Conservation (phyloP, 2,888 invertebrate species). For the Netelia fuscicornis region DNA sequence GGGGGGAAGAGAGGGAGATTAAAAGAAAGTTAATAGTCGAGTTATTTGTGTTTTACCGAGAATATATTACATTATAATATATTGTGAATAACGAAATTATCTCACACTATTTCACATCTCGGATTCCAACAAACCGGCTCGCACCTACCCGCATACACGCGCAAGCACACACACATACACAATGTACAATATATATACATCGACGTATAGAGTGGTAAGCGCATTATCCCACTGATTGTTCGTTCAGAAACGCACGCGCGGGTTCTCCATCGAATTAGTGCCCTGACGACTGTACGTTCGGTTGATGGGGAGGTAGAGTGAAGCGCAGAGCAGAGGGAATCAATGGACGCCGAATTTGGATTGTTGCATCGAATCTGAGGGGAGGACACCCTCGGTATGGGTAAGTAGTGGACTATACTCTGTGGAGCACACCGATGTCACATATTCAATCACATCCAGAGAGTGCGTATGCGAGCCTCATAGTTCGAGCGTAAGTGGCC, state of each 20-base stretch:
- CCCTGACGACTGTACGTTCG: constrained; percentile 37
- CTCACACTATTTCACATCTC: no score
- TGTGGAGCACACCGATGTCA: constrained; percentile 19
- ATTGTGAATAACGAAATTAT: no score
- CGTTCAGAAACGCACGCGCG: constrained; percentile 44
- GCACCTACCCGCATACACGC: no score
- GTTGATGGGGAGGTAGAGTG: neutral
- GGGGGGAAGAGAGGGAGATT: no score
- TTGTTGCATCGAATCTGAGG: constrained; percentile 51
- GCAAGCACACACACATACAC: no score
- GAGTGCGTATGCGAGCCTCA: constrained; percentile 33
- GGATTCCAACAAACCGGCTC: no score
- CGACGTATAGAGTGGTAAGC: no score
- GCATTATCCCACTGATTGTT: constrained; percentile 49
- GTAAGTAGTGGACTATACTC: no score
- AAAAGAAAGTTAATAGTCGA: no score
- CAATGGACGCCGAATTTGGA: constrained; percentile 60
- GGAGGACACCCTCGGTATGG: neutral
- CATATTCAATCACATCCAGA: neutral
- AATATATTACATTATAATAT: no score
- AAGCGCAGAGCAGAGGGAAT: constrained; percentile 4
- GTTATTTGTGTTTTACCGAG: no score
- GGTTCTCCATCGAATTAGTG: constrained; percentile 43
- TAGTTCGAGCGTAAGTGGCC: constrained; percentile 48
- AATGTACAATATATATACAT: no score